Evolutionary conservation across 2,113 vertebrate genomes (phyloP).

Genomic region (Tragelaphus buxtoni): DNA sequence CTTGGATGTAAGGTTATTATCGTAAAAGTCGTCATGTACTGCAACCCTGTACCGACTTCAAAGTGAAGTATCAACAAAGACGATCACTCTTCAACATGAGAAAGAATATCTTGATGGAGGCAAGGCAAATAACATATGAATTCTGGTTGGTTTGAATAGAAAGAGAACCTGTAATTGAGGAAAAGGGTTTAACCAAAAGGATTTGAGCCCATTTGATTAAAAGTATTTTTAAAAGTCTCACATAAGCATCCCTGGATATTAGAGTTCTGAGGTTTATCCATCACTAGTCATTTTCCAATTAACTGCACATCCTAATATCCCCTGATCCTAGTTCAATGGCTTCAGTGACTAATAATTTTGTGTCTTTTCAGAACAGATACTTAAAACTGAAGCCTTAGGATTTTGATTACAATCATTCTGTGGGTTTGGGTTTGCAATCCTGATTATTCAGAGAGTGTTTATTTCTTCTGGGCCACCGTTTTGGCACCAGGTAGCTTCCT

Average conservation of each 20-base stretch:
- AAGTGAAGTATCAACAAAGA: conserved; percentile 69
- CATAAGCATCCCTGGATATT: conserved; percentile 62
- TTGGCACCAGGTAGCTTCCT: not conserved
- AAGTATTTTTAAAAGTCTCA: conserved; percentile 68
- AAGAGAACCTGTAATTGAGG: conserved; percentile 70
- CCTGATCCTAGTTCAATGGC: conserved; percentile 46
- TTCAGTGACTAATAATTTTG: conserved; percentile 53
- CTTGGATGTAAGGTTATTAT: conserved; percentile 60
- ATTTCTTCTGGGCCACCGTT: not conserved
- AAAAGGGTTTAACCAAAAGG: conserved; percentile 59
- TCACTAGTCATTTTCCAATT: conserved; percentile 74
- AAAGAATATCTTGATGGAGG: conserved; percentile 34
- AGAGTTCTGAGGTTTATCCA: conserved; percentile 70
- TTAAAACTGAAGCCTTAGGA: conserved; percentile 23
- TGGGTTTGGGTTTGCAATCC: not conserved
- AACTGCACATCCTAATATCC: conserved; percentile 64
- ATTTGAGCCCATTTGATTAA: conserved; percentile 71
- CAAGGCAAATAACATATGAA: conserved; percentile 48
- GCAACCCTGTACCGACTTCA: conserved; percentile 62
- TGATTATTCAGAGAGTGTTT: not conserved
- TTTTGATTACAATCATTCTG: conserved; percentile 37
- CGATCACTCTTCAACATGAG: conserved; percentile 40
- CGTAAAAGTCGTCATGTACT: conserved; percentile 55
- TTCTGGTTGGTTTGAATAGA: conserved; percentile 59
- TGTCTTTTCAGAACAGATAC: conserved; percentile 53